phyloP scores from a whole-genome alignment of 2,888 invertebrate genomes.

The Limnephilus auricula region DNA sequence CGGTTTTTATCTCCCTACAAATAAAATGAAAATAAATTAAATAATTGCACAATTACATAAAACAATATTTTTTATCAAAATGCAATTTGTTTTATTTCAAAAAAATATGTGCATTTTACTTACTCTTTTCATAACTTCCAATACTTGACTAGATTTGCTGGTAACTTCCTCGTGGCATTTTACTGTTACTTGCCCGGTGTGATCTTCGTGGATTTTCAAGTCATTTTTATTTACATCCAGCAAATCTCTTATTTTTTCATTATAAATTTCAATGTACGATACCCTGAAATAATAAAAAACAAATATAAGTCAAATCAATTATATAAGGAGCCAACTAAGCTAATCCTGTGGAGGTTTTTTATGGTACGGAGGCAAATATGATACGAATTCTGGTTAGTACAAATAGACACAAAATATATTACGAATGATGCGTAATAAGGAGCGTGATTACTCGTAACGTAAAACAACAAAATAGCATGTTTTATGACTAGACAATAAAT shows the following conservation, averaged over 20 bases:
- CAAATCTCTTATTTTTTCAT: constrained; percentile 89
- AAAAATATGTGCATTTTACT: neutral
- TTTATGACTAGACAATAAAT: no score
- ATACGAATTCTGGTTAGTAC: neutral
- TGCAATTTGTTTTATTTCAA: neutral
- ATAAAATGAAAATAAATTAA: constrained; percentile 68
- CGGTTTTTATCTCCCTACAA: constrained; percentile 82
- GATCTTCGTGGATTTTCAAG: constrained; percentile 82
- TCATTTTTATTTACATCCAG: constrained; percentile 79
- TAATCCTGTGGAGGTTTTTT: neutral
- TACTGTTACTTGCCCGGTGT: constrained; percentile 80
- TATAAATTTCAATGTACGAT: constrained; percentile 93
- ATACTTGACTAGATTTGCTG: constrained; percentile 79
- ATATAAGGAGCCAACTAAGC: neutral
- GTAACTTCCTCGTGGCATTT: constrained; percentile 82
- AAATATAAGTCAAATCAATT: neutral
- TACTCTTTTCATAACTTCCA: constrained; percentile 78
- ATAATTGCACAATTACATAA: neutral
- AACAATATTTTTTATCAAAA: neutral
- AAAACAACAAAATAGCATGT: neutral
- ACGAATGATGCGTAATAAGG: neutral
- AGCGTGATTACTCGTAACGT: neutral
- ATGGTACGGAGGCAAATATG: no score
- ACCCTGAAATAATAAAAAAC: constrained; percentile 77
- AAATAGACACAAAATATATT: neutral